Evolutionary conservation across 2,797 vertebrate genomes (phyloP), one percentile per base, ranked within the genome.

Genomic region (Ambastaia sidthimunki): DNA sequence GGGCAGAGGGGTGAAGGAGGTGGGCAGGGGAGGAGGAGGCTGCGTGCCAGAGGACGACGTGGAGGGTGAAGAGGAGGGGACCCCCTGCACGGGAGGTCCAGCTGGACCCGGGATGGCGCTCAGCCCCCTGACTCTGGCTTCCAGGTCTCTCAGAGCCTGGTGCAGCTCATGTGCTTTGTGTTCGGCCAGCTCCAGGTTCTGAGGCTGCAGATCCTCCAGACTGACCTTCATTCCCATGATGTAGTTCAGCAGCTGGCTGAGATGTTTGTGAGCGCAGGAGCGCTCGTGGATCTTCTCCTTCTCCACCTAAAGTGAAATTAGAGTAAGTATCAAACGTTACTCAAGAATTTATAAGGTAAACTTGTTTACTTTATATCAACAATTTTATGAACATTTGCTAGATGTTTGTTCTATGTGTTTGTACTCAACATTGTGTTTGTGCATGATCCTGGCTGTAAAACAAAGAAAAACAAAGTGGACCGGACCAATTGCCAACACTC

Each of bases 211-310:
- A 85, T 93, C 93, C 89, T 94, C 94, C 80, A 94, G 90, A 85
- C 93, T 94, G 86, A 95, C 92, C 87, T 95, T 94, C 89, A 95
- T 94, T 76, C 94, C 93, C 94, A 95, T 94, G 86, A 95, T 94
- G 87, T 93, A 95, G 41, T 93, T 94, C 87, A 97, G 92, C 0
- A 99, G 92, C 88, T 97, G 90, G 87, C 94, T 96, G 76, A 99
- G 93, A 88, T 99, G 98, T 34, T 98, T 96, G 0, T 91, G 93
- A 0, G 97, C 92, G 82, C 89, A 93, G 74, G 92, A 94, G 0
- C 89, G 93, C 91, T 97, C 96, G 0, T 89, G 90, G 44, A 94
- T 94, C 83, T 93, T 94, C 89, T 97, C 97, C 3, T 94, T 94
- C 80, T 98, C 97, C 85, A 97, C 96, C 98, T 89, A 84, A 85